Conservation (phyloP, 2,113 vertebrate species). For the Pongo abelii region DNA sequence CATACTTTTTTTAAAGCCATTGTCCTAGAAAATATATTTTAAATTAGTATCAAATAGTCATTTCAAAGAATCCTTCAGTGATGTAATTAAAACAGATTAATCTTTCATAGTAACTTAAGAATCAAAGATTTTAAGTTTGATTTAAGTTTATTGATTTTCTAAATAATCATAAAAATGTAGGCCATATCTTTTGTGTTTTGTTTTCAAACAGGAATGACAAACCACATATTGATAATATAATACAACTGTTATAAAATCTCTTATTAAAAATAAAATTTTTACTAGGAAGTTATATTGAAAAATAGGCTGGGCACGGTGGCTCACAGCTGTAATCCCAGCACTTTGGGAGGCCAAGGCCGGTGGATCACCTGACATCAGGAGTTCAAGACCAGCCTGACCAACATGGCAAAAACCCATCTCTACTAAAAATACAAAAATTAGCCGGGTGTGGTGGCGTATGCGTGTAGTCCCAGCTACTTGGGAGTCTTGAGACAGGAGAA, state of each 20-base stretch:
- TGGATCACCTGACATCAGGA: too few relatives aligned
- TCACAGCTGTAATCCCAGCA: too few relatives aligned
- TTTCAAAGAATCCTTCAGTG: slow-evolving; percentile 2
- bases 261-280: neutral
- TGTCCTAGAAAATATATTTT: slow-evolving; percentile 5
- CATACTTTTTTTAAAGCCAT: neutral
- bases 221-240: neutral
- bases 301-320: neutral
- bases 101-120: neutral
- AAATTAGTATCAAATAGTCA: slow-evolving; percentile 44
- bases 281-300: neutral
- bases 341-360: too few relatives aligned
- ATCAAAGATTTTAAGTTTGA: neutral
- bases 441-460: too few relatives aligned
- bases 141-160: neutral
- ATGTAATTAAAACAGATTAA: neutral
- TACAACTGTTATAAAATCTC: neutral
- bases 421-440: too few relatives aligned
- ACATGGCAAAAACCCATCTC: too few relatives aligned
- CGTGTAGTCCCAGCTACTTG: too few relatives aligned
- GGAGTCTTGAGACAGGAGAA: too few relatives aligned
- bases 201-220: neutral
- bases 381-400: too few relatives aligned
- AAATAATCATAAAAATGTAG: slow-evolving; percentile 5
- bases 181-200: neutral